Evolutionary conservation across 1,140 invertebrate genomes (phyloP).

Genomic region (Periplaneta americana): DNA sequence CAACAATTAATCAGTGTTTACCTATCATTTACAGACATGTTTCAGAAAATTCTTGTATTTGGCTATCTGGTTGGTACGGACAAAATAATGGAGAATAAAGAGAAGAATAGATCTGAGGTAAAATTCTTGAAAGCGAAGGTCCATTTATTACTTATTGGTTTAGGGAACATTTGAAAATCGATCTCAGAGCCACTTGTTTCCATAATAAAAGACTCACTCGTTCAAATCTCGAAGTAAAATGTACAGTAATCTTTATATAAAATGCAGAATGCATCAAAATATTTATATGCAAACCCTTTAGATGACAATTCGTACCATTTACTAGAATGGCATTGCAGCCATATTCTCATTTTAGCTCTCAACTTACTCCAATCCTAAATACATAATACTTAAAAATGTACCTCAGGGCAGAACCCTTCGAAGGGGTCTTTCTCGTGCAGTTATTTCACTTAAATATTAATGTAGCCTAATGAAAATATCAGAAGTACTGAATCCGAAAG

Average conservation of each 20-base stretch:
- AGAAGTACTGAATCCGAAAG: too few species aligned
- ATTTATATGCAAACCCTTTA: not conserved
- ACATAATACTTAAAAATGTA: not conserved
- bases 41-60: too few species aligned
- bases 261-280: not conserved
- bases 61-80: not conserved
- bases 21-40: too few species aligned
- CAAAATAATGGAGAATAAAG: not conserved
- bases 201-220: not conserved
- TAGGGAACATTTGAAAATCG: not conserved
- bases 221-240: not conserved
- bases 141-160: not conserved
- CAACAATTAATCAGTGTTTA: too few species aligned
- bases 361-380: not conserved
- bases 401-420: not conserved
- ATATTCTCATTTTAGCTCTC: not conserved
- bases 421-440: too few species aligned
- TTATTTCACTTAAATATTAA: too few species aligned
- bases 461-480: too few species aligned
- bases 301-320: too few species aligned
- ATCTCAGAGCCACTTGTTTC: not conserved
- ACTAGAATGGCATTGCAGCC: not conserved
- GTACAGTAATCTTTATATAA: not conserved
- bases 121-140: not conserved
- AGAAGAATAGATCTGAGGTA: not conserved